A percentile compares a stretch with the other conserved stretches of the same genome.
Evolutionary conservation across 1,140 invertebrate species (phyloP).

Genomic region (Halictus rubicundus): DNA sequence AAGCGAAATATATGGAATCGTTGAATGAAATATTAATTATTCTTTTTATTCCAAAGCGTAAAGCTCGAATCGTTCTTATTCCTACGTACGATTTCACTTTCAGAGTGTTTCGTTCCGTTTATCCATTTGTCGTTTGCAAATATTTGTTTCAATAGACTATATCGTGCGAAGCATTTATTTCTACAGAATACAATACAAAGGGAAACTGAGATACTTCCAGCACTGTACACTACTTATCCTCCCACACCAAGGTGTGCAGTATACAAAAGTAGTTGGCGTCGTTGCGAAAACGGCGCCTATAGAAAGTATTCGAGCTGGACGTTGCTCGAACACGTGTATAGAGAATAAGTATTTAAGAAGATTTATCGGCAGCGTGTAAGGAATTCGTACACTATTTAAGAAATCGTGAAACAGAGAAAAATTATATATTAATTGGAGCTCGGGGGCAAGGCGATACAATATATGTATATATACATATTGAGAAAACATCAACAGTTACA

Average conservation of each 20-base stretch:
- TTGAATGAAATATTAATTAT: conserved; percentile 8
- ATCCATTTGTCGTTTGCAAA: too few relatives aligned
- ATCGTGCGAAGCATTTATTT: too few relatives aligned
- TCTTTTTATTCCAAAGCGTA: conserved; percentile 8
- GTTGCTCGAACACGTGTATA: conserved; percentile 18
- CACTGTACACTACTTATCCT: background rate
- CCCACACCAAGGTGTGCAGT: background rate
- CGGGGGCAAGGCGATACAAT: background rate
- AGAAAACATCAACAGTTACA: background rate
- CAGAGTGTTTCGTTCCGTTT: conserved; percentile 10
- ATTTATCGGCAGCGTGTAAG: conserved; percentile 7
- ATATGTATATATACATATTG: background rate
- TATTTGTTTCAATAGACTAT: too few relatives aligned
- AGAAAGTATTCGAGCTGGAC: conserved; percentile 21
- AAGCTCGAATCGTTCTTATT: conserved; percentile 1
- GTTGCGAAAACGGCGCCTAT: background rate
- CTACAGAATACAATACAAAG: too few relatives aligned
- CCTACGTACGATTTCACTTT: conserved; percentile 41
- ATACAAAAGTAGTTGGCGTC: background rate
- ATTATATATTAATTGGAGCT: conserved; percentile 13
- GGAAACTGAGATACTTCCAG: background rate
- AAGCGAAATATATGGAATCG: conserved; percentile 3
- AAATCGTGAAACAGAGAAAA: background rate
- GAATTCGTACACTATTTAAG: conserved; percentile 8
- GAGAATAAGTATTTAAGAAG: conserved; percentile 18